These are phyloP conservation scores for Enteromius paludinosus DNA, from an alignment of 2,797 vertebrate species.

Conservation along the genomic window DNA sequence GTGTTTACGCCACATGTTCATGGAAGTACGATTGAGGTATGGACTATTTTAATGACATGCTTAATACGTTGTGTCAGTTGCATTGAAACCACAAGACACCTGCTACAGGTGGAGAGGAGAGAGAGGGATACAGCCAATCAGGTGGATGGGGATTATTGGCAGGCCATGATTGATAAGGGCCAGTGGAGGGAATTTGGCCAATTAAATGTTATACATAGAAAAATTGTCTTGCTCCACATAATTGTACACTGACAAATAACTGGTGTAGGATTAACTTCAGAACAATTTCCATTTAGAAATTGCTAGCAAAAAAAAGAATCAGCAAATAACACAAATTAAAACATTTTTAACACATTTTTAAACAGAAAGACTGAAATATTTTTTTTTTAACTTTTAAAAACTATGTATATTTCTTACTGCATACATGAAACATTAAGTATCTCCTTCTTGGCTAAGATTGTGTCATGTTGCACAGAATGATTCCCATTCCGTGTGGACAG, in stretches of 20 bases:
- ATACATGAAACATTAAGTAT: background rate
- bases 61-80: too few relatives aligned
- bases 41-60: too few relatives aligned
- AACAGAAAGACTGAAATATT: too few relatives aligned
- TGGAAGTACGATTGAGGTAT: too few relatives aligned
- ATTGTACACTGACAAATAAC: background rate
- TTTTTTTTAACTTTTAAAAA: too few relatives aligned
- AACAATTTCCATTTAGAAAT: background rate
- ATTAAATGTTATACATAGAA: background rate
- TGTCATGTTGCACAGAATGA: slow-evolving; percentile 8
- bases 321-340: background rate
- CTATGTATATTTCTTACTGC: background rate
- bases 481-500: background rate
- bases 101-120: too few relatives aligned
- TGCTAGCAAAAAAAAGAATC: background rate
- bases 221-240: background rate
- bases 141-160: too few relatives aligned
- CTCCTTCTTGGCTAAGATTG: background rate
- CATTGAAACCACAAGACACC: too few relatives aligned
- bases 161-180: too few relatives aligned
- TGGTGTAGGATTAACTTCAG: background rate
- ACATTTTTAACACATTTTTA: rapidly evolving
- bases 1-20: too few relatives aligned
- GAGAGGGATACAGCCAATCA: too few relatives aligned
- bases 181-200: too few relatives aligned